Percentiles rank a stretch among this genome's conserved stretches.
Conservation (phyloP, 1,140 invertebrate species). For the Trichoplusia ni region DNA sequence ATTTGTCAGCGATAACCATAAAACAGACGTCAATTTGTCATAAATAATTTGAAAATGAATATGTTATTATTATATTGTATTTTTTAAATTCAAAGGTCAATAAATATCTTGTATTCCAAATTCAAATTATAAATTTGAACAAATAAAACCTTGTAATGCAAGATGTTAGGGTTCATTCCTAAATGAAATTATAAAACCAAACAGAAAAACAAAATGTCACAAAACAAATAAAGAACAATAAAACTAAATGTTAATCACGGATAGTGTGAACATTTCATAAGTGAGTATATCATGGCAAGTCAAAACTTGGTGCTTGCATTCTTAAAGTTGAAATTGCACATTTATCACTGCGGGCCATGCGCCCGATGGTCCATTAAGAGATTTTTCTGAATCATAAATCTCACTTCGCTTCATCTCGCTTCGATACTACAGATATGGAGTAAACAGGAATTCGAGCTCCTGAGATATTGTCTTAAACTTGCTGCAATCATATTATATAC, state of each 20-base stretch:
- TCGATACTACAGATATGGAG: slow-evolving; percentile 72
- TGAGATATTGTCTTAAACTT: slow-evolving; percentile 30
- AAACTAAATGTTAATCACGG: slow-evolving; percentile 48
- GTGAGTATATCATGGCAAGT: slow-evolving; percentile 67
- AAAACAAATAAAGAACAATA: slow-evolving; percentile 46
- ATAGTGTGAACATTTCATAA: slow-evolving; percentile 48
- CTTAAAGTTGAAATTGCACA: slow-evolving; percentile 78
- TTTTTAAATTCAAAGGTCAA: too few species aligned
- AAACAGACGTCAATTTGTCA: too few species aligned
- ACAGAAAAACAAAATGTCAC: slow-evolving; percentile 15
- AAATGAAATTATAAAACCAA: background rate
- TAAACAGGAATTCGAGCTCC: slow-evolving; percentile 50
- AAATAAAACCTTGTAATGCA: background rate
- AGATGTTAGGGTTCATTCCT: slow-evolving; percentile 4
- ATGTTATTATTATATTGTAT: too few species aligned
- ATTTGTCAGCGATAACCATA: too few species aligned
- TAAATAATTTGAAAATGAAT: too few species aligned
- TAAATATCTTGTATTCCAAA: too few species aligned
- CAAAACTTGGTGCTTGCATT: slow-evolving; percentile 75
- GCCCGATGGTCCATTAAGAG: slow-evolving; percentile 76
- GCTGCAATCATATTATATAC: slow-evolving; percentile 18
- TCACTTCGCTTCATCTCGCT: slow-evolving; percentile 73
- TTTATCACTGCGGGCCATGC: slow-evolving; percentile 75
- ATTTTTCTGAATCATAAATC: slow-evolving; percentile 80
- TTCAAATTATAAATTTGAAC: too few species aligned